Percentiles rank a stretch among this genome's conserved stretches.
Evolutionary conservation across 2,797 vertebrate species (phyloP).

Genomic region (Crocidura indochinensis): DNA sequence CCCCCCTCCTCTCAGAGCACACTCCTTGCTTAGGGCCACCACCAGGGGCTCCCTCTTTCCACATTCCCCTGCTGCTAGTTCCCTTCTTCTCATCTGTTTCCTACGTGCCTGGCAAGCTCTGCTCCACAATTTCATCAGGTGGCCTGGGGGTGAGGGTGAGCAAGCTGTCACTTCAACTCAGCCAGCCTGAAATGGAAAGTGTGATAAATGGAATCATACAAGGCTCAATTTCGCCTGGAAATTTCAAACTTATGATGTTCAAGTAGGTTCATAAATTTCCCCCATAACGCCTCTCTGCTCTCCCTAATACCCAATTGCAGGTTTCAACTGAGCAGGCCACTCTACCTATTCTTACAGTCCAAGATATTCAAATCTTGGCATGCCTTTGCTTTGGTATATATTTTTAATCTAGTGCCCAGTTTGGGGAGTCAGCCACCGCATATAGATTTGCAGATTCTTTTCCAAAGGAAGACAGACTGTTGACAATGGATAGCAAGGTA

Average conservation of each 20-base stretch:
- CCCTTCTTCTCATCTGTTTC: conserved; percentile 63
- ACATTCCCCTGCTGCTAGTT: conserved; percentile 35
- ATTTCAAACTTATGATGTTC: conserved; percentile 80
- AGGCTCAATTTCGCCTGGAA: conserved; percentile 81
- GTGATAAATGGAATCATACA: conserved; percentile 74
- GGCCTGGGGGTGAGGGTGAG: conserved; percentile 68
- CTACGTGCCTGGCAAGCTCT: conserved; percentile 52
- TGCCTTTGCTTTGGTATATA: conserved; percentile 3
- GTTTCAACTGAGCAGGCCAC: conserved; percentile 67
- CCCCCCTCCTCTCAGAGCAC: not conserved
- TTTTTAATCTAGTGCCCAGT: conserved; percentile 72
- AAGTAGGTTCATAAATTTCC: conserved; percentile 72
- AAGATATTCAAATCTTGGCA: not conserved
- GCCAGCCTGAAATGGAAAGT: conserved; percentile 74
- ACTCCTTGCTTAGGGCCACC: conserved; percentile 35
- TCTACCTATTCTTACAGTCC: conserved; percentile 60
- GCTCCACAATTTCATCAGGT: conserved; percentile 73
- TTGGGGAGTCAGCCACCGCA: conserved; percentile 42
- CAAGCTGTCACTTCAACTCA: conserved; percentile 71
- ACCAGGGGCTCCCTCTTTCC: not conserved
- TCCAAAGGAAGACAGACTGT: conserved; percentile 61
- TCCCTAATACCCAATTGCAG: conserved; percentile 52
- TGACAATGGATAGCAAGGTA: conserved; percentile 13
- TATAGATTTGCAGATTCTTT: conserved; percentile 64
- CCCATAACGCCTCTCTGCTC: conserved; percentile 49